These are phyloP conservation scores for Carlito syrichta DNA, from an alignment of 2,113 vertebrate genomes.

Conservation along the genomic window DNA sequence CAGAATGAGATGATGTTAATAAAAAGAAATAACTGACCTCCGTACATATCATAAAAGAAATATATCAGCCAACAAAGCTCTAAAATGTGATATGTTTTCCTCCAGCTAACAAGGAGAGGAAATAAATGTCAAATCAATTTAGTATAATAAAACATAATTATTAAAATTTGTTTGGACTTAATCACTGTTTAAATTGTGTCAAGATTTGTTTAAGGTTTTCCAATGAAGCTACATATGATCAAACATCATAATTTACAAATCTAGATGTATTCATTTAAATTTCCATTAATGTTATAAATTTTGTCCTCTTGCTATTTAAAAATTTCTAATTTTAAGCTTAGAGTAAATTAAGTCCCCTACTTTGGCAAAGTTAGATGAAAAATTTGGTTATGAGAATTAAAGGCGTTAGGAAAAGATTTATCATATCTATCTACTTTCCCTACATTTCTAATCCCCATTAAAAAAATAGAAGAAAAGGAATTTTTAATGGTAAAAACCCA, in stretches of 20 bases:
- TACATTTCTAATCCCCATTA: neutral
- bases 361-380: neutral
- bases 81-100: neutral
- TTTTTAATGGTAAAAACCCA: neutral
- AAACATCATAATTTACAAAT: neutral
- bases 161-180: neutral
- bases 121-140: neutral
- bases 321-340: neutral
- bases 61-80: neutral
- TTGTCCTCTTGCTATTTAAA: neutral
- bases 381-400: neutral
- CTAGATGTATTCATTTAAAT: neutral
- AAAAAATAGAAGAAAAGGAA: neutral
- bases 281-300: neutral
- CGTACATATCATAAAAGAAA: neutral
- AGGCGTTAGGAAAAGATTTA: neutral
- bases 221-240: neutral
- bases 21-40: slow-evolving; percentile 67
- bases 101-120: neutral
- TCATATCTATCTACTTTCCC: neutral
- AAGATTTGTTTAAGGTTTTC: neutral
- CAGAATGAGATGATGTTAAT: no score
- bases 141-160: neutral
- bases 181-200: neutral
- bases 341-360: neutral